Base-by-base conservation (phyloP, 2,113 vertebrate genomes). In the Balaeniceps rex region DNA sequence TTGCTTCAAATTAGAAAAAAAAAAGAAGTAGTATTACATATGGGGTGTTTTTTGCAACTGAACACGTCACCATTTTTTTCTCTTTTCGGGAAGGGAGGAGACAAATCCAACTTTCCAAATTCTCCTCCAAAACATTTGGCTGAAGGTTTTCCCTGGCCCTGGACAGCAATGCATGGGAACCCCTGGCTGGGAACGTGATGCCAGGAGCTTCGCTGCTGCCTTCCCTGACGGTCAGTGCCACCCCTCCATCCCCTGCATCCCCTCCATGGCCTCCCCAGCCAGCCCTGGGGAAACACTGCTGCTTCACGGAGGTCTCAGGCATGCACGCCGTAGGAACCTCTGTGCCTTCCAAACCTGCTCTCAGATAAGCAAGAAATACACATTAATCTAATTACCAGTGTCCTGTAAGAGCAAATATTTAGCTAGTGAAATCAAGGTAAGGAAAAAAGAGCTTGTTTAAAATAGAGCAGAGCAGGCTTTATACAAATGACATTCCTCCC, bases 391-490 rank as follows among this genome's bases (percentile, higher is more conserved):
- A 83, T 52, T 81, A 81, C n/a, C 57, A 52, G 23, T 33, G n/a
- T 88, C 44, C 63, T 90, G 57, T 34, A 42, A 83, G 44, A 90
- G 66, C 86, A 93, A 95, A 93, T 89, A 89, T 86, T 96, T 77
- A 77, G 55, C 60, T 76, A 87, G 64, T 31, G 54, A 88, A 91
- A 81, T 80, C 64, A 81, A 80, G 24, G 58, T 10, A 60, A 69
- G 36, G 44, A 10, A 42, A 69, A 91, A 60, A 31, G 42, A 55
- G 9, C 31, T 90, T 9, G 8, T 83, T 83, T 52, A 14, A 93
- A 76, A 68, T 13, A 64, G 47, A 88, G n/a, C 60, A 2, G 7
- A 33, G 29, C 28, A 61, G 54, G 46, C 44, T 83, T 92, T 76
- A 24, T 21, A 46, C 28, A 63, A 61, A 68, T 19, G 1, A 28